These are phyloP conservation scores for Taphrorychus bicolor DNA, from an alignment of 2,888 invertebrate genomes.

Conservation along the genomic window DNA sequence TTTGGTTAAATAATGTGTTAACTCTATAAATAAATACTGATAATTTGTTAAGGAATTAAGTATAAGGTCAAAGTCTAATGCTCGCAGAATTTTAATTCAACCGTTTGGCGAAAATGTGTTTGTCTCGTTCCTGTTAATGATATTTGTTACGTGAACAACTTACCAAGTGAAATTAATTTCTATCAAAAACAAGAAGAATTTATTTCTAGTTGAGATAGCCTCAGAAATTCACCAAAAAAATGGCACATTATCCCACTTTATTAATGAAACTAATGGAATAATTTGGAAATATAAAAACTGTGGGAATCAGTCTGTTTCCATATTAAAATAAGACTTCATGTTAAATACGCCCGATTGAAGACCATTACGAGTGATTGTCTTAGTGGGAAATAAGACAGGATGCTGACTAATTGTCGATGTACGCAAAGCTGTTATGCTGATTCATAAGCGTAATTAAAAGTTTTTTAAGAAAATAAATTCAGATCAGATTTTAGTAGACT, in stretches of 20 bases:
- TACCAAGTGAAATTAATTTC: too few species aligned
- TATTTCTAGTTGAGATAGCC: too few species aligned
- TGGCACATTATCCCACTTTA: too few species aligned
- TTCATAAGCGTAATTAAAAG: slow-evolving; percentile 6
- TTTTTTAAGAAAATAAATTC: background rate
- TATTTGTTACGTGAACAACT: too few species aligned
- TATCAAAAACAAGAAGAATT: too few species aligned
- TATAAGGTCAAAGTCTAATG: background rate
- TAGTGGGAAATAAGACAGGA: slow-evolving; percentile 21
- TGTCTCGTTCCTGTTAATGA: too few species aligned
- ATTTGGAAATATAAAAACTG: slow-evolving; percentile 9
- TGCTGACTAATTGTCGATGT: slow-evolving; percentile 19
- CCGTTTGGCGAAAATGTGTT: background rate
- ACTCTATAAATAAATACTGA: background rate
- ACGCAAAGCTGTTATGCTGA: slow-evolving; percentile 11
- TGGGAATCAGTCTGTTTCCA: slow-evolving; percentile 17
- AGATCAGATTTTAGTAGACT: background rate
- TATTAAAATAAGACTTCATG: slow-evolving; percentile 23
- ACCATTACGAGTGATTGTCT: slow-evolving; percentile 16
- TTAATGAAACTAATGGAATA: too few species aligned
- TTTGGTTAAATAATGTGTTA: background rate
- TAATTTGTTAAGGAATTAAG: background rate
- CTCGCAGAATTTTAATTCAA: background rate
- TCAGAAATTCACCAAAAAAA: too few species aligned
- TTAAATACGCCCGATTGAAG: background rate